Conservation (phyloP, 2,113 vertebrate genomes). For the Pagrus major region DNA sequence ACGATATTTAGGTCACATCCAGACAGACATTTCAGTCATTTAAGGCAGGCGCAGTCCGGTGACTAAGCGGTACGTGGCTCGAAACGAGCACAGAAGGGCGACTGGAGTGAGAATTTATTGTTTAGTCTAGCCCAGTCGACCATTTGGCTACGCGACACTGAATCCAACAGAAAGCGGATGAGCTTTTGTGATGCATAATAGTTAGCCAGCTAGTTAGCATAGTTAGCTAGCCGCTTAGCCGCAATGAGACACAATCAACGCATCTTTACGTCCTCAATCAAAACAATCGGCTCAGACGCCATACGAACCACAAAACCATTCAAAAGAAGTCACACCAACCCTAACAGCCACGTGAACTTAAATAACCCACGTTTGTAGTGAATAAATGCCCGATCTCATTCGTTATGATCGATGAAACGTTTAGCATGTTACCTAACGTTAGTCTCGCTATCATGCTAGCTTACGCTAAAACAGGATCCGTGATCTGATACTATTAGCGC, state of each 20-base stretch:
- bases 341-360: rapidly evolving
- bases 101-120: conserved; percentile 49
- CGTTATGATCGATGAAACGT: conserved; percentile 14
- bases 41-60: not conserved
- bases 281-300: conserved; percentile 38
- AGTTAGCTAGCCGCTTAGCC: conserved; percentile 62
- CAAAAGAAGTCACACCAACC: not conserved
- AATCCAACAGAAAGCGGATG: conserved; percentile 65
- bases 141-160: conserved; percentile 71
- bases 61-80: not conserved
- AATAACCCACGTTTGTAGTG: rapidly evolving
- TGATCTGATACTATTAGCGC: conserved; percentile 18
- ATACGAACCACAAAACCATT: rapidly evolving
- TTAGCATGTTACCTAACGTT: conserved; percentile 50
- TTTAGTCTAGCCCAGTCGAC: conserved; percentile 66
- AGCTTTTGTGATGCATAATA: conserved; percentile 82
- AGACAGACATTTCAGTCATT: conserved; percentile 10
- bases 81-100: not conserved
- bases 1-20: conserved; percentile 69
- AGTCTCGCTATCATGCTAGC: conserved; percentile 61
- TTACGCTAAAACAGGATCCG: conserved; percentile 49
- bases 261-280: conserved; percentile 43
- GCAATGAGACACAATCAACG: conserved; percentile 72
- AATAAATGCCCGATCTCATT: not conserved
- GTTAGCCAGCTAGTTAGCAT: conserved; percentile 77